phyloP scores from a whole-genome alignment of 64 coral and sea anemone species.

The Porites australiensis region DNA sequence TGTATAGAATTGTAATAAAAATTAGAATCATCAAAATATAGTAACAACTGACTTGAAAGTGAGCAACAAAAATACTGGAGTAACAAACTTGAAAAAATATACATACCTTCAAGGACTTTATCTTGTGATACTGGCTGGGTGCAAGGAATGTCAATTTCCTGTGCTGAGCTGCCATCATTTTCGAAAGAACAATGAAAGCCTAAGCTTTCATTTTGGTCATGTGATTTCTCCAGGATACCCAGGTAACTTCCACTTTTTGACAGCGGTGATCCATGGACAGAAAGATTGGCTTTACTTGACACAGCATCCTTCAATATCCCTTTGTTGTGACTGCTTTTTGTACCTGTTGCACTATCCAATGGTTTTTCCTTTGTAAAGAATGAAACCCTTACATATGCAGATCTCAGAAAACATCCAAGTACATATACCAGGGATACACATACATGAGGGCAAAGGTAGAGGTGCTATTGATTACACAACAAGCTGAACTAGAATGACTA shows the following conservation, averaged over 20 bases:
- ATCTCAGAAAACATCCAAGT: background rate
- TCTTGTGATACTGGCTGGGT: conserved; percentile 67
- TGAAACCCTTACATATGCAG: background rate
- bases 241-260: conserved; percentile 2
- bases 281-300: conserved; percentile 52
- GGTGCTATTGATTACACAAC: too few species aligned
- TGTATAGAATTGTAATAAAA: too few species aligned
- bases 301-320: conserved; percentile 71
- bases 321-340: conserved; percentile 4
- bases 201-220: conserved; percentile 47
- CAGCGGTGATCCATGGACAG: background rate
- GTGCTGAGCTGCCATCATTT: conserved; percentile 57
- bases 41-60: background rate
- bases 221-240: conserved; percentile 33
- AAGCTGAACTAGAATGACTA: too few species aligned
- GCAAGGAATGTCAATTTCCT: conserved; percentile 40
- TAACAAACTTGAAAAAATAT: background rate
- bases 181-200: conserved; percentile 89
- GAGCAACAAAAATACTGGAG: background rate
- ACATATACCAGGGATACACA: background rate
- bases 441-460: background rate
- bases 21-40: background rate
- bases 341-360: background rate
- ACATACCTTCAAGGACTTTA: conserved; percentile 75
- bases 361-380: conserved; percentile 12